A percentile compares a stretch with the other conserved stretches of the same genome.
phyloP scores from a whole-genome alignment of 2,888 invertebrate species.

The Malacosoma neustria region DNA sequence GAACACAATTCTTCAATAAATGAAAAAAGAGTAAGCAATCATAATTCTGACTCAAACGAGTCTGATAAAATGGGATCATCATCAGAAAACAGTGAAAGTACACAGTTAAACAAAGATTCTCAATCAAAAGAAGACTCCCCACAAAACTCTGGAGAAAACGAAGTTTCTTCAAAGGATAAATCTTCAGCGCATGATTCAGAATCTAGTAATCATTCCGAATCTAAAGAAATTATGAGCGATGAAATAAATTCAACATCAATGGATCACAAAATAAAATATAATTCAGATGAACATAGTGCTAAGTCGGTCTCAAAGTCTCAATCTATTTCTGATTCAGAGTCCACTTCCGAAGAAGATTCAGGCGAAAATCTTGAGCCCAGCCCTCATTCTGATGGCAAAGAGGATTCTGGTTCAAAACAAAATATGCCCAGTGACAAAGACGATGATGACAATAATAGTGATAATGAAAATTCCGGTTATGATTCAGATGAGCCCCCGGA shows the following conservation, averaged over 20 bases:
- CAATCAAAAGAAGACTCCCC: neutral
- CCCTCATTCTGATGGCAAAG: neutral
- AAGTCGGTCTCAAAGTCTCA: neutral
- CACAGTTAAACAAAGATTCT: neutral
- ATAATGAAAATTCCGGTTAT: conserved; percentile 19
- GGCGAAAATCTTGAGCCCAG: neutral
- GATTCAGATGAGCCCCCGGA: conserved; percentile 56
- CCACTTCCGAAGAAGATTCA: neutral
- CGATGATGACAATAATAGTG: conserved; percentile 1
- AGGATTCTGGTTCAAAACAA: neutral
- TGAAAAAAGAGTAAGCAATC: neutral
- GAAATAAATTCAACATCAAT: too few relatives aligned
- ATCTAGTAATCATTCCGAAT: neutral
- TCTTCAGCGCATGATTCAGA: neutral
- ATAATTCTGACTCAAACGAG: neutral
- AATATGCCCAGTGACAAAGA: neutral
- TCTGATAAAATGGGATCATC: neutral
- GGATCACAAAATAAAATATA: neutral
- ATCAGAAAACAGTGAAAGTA: neutral
- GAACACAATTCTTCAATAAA: neutral
- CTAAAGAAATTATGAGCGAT: too few relatives aligned
- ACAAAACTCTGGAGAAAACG: conserved; percentile 1
- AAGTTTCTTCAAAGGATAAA: conserved; percentile 7
- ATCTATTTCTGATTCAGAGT: conserved; percentile 11
- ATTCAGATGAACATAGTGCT: neutral